Base-by-base conservation (phyloP, 2,797 vertebrate species). In the Lagocephalus sceleratus region DNA sequence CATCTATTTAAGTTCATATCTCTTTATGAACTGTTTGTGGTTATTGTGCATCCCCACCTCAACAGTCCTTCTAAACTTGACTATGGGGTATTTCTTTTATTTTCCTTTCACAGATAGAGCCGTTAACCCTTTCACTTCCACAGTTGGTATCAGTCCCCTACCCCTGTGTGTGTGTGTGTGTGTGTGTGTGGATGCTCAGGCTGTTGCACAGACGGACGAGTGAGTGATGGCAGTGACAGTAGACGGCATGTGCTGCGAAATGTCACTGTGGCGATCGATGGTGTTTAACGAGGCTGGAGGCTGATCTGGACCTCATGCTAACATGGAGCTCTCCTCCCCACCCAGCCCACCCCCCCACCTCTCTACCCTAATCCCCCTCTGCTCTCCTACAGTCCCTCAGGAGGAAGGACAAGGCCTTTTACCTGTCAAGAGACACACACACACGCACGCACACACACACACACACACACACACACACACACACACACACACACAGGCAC, bases 231-330 rank as follows among this genome's bases (percentile, higher is more conserved):
- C 70, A 68, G 80, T 85, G 86, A 85, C 85, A 86, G 84, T 84
- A 80, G 83, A 80, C 66, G 73, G 77, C 78, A 76, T 89, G 78
- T 79, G 85, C 84, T 86, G 82, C 79, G 78, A 91, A 91, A 92
- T 92, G 90, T 91, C 91, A 91, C 88, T 47, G 26, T 61, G 66
- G 73, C 82, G 70, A 90, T 91, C 88, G 87, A 91, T 90, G 79
- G 65, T 85, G 85, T 88, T 91, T 92, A 90, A 90, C 78, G 76
- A 91, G 87, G 85, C 85, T 82, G 74, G 78, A 85, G 85, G 86
- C 82, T 89, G 85, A 91, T 90, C 86, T 84, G 82, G 80, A 84
- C 84, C 85, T 87, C 82, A 87, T 82, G 85, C 86, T 82, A 87
- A 86, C 84, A 83, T 74, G 63, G 76, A 79, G 73, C 68, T 79